Evolutionary conservation across 2,113 vertebrate genomes (phyloP), one percentile per base, ranked within the genome.

Genomic region (Phainopepla nitens): DNA sequence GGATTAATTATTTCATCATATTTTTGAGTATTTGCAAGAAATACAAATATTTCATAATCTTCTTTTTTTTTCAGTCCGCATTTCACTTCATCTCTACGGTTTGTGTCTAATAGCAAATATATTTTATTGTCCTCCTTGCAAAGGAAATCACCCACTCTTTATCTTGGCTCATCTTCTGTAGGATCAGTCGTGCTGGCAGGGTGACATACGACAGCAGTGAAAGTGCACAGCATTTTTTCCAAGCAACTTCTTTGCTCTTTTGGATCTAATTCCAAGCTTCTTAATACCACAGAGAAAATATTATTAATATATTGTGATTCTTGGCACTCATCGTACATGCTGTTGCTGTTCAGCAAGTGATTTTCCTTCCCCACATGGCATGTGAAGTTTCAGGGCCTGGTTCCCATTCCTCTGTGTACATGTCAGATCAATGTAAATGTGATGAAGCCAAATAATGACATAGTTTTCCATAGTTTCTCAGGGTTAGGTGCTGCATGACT

Each of bases 271-370:
- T 90, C 79, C 68, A 88, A 93, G 60, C 27, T 86, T 76, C 85
- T 80, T 96, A 93, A 72, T 0, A 1, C 47, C 47, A 73, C 60
- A 78, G 94, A 94, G 70, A 90, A 96, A 95, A 94, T 90, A 81
- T 88, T 95, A 66, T 93, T 93, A 89, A 88, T 95, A 56, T 81
- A n/a, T 82, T 93, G 93, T 89, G 79, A 86, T 90, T 97, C 82
- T 96, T 97, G 90, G 93, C 93, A 44, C 47, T 80, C 72, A 69
- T 18, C 24, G 11, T 51, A 27, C 64, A 15, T 61, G 51, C 62
- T 81, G 31, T 54, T 56, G 47, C 47, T 78, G 51, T 53, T 71
- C 64, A 94, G 35, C 9, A 22, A 94, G 47, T 70, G 71, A 86
- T 45, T 92, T 82, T 57, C 57, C 53, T 93, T 82, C 15, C 51